Percentiles rank a stretch among this genome's conserved stretches.
Evolutionary conservation across 2,888 invertebrate genomes (phyloP).

Genomic region (Abrostola tripartita): DNA sequence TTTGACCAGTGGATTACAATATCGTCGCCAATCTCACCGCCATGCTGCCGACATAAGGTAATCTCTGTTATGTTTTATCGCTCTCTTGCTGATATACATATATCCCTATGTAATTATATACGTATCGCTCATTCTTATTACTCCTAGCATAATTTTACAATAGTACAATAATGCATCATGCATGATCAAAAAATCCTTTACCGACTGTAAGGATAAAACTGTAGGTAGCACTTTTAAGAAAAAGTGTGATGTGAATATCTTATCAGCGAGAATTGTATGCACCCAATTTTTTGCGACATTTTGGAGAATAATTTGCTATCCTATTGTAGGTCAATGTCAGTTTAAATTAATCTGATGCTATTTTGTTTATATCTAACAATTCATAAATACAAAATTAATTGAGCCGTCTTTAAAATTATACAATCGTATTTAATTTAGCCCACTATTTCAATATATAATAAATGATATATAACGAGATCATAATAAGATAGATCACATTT

Average conservation of each 20-base stretch:
- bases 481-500: too few relatives aligned
- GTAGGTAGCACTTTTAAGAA: background rate
- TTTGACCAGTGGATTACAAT: background rate
- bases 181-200: too few relatives aligned
- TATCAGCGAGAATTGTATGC: background rate
- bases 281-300: background rate
- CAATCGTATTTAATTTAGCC: too few relatives aligned
- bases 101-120: background rate
- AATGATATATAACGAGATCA: too few relatives aligned
- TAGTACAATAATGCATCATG: too few relatives aligned
- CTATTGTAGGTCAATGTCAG: slow-evolving; percentile 2
- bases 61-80: background rate
- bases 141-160: background rate
- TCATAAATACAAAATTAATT: background rate
- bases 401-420: background rate
- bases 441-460: too few relatives aligned
- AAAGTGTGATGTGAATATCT: background rate
- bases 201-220: too few relatives aligned
- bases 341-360: background rate
- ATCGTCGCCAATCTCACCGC: background rate
- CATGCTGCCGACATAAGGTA: background rate
- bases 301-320: background rate
- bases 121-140: slow-evolving; percentile 2
- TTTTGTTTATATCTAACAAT: background rate
- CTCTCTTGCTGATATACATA: background rate